Base-by-base conservation (phyloP, 92 coral and sea anemone species). In the Parazoanthus darwini region DNA sequence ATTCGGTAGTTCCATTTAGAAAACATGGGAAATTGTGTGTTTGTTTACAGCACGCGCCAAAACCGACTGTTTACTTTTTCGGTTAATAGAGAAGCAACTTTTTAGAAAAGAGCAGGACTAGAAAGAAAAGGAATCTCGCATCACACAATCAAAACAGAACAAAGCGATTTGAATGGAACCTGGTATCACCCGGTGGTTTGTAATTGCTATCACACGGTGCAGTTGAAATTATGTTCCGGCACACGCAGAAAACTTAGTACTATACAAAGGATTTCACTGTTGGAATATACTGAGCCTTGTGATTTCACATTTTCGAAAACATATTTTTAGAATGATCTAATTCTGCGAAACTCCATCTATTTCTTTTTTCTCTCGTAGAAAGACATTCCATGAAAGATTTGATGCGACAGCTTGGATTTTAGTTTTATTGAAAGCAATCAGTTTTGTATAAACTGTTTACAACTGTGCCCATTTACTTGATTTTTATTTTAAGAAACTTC, bases 21-120 rank as follows among this genome's bases (percentile, higher is more conserved):
- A 38, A 36, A 70, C 50, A 59, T n/a, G 16, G 39, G 74, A 67
- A 67, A 8, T 54, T 59, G 50, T 59, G 13, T 37, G 26, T 82
- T 82, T 82, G 86, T 82, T 63, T 82, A 59, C 29, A 23, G 25
- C 56, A 82, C 86, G 54, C 72, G 85, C 85, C 85, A 36, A 81
- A 33, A 23, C 74, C 87, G 74, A 66, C 78, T 83, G 74, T 83
- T 43, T 83, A 83, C 87, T 67, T 70, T 83, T 67, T 14, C 87
- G 39, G 87, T 83, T 83, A 83, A 83, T 83, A 77, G 44, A 68
- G 18, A 68, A 43, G 87, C 87, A 83, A 83, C 87, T 83, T 83
- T 83, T 39, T 66, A 67, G 87, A 83, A 83, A 83, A 83, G 87
- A 83, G 87, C 87, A 83, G 87, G 87, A 26, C 43, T 43, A 46